A percentile compares a stretch with the other conserved stretches of the same genome.
Conservation (phyloP, 2,113 vertebrate genomes). For the Urocolius indicus region DNA sequence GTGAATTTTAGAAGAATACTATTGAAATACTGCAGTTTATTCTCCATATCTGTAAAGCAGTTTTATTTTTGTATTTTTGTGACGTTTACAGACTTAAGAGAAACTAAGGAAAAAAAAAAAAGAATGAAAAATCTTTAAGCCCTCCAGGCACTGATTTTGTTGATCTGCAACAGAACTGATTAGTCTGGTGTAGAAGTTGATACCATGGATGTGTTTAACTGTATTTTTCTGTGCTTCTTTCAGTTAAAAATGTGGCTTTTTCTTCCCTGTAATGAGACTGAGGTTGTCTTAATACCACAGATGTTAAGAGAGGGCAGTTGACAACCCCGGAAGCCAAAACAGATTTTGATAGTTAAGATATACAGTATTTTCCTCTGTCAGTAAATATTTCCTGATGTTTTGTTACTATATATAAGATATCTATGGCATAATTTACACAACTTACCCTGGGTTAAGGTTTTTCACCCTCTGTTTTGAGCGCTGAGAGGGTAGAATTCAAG, state of each 20-base stretch:
- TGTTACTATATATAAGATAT: not conserved
- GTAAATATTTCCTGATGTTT: not conserved
- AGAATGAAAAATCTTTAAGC: not conserved
- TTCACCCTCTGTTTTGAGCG: not conserved
- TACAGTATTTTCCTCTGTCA: not conserved
- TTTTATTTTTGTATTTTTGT: not conserved
- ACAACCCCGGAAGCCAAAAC: not conserved
- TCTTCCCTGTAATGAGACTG: not conserved
- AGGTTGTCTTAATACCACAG: not conserved
- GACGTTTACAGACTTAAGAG: not conserved
- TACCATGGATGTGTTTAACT: not conserved
- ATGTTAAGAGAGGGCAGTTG: not conserved
- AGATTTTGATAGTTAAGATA: not conserved
- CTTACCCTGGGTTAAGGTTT: not conserved
- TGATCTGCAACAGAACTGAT: not conserved
- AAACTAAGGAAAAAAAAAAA: not conserved
- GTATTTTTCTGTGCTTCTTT: not conserved
- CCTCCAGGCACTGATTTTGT: not conserved
- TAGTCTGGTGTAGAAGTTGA: not conserved
- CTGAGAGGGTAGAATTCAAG: not conserved
- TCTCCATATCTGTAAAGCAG: not conserved
- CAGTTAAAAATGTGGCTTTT: accelerated
- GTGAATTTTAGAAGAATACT: not conserved
- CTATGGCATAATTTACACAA: not conserved
- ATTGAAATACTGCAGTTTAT: not conserved